These are phyloP conservation scores for Corydoras maculifer DNA, from an alignment of 2,113 vertebrate genomes.

Conservation along the genomic window DNA sequence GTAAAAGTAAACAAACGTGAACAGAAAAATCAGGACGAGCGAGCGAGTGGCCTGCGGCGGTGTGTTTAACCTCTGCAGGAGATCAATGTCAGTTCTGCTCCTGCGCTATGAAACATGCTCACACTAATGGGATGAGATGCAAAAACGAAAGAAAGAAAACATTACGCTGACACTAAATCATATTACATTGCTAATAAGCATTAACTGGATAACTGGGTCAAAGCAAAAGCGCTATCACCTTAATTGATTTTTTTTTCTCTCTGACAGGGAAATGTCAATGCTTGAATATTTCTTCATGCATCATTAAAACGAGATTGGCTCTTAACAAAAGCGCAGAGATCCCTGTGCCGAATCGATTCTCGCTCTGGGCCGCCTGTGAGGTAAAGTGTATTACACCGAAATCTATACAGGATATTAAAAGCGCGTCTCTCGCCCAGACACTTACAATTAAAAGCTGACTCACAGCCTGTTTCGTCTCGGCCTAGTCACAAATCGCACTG, in stretches of 20 bases:
- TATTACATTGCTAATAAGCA: constrained; percentile 99
- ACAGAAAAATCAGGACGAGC: not conserved
- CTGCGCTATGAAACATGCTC: constrained; percentile 89
- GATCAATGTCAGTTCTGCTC: constrained; percentile 83
- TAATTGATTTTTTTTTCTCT: constrained; percentile 98
- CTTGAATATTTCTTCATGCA: constrained; percentile 99
- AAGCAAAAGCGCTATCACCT: constrained; percentile 99
- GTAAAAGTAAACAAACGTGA: constrained; percentile 31
- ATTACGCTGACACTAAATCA: constrained; percentile 99
- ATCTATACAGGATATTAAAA: constrained; percentile 99
- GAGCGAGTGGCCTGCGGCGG: constrained; percentile 50
- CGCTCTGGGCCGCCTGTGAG: constrained; percentile 94
- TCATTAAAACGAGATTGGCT: constrained; percentile 99
- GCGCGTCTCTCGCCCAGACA: constrained; percentile 95
- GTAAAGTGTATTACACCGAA: constrained; percentile 99
- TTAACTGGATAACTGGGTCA: constrained; percentile 99
- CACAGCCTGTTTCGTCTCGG: not conserved
- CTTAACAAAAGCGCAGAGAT: constrained; percentile 95
- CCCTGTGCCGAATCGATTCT: constrained; percentile 99
- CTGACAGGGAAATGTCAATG: constrained; percentile 82
- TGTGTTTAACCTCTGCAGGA: constrained; percentile 75
- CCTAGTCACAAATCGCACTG: not conserved
- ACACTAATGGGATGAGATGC: constrained; percentile 99
- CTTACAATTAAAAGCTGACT: constrained; percentile 36
- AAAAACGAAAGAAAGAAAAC: constrained; percentile 81